Evolutionary conservation across 2,888 invertebrate genomes (phyloP), one percentile per base, ranked within the genome.

Genomic region (Monopis laevigella): DNA sequence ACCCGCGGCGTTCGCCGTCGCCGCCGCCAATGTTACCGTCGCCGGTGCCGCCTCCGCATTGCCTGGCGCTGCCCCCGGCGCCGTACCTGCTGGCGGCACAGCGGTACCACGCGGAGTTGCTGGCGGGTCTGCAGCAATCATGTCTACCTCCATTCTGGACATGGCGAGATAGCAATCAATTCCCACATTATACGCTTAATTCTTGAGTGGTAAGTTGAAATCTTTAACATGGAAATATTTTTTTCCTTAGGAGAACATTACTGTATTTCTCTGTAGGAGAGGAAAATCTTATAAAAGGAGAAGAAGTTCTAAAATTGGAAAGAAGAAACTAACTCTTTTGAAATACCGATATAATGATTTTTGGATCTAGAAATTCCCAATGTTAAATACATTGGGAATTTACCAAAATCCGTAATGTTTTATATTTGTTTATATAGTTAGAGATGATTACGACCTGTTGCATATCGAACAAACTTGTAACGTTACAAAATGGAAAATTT

Each of bases 151-250:
- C 78, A 13, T 55, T 80, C 4, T 80, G 78, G 78, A 80, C 78
- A 34, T 80, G 78, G 78, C 62, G 78, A 49, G 78, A 80, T 49
- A 68, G 72, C 44, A 74, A 67, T 59, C 78, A 80, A 56, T 75
- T 78, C 51, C 67, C 77, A 65, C 78, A 78, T 58, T 80, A 80
- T 57, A 80, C 78, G 59, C 77, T 80, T 61, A 78, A 80, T 63
- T 80, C 78, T 61, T 80, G 78, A 80, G 75, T 67, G 74, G 78
- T 78, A 54, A 73, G 78, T 24, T 19, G 4, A 5, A 5, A n/a
- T n/a, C 11, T 29, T 29, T 29, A 6, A 29, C 24, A 7, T n/a
- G n/a, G n/a, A n/a, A n/a, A n/a, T n/a, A 24, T 24, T 24, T 24
- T 7, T 7, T 24, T 24, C 6, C 6, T 24, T 24, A 6, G 6